phyloP scores from a whole-genome alignment of 2,113 vertebrate species.

The Pelusios castaneus region DNA sequence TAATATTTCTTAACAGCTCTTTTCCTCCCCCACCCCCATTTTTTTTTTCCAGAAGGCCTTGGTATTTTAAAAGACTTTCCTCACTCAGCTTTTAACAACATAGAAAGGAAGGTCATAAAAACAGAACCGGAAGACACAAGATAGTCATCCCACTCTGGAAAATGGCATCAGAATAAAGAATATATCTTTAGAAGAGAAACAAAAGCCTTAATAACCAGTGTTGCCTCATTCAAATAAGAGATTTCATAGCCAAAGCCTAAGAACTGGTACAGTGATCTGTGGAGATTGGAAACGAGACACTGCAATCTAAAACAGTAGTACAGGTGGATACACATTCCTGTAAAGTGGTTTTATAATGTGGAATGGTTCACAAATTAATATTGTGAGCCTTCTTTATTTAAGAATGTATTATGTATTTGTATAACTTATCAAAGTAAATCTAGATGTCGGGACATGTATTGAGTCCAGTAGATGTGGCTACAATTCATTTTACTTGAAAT shows the following conservation, averaged over 20 bases:
- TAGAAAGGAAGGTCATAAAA: slow-evolving; percentile 94
- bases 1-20: neutral
- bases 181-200: slow-evolving; percentile 86
- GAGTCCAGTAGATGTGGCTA: slow-evolving; percentile 78
- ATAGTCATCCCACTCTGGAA: slow-evolving; percentile 86
- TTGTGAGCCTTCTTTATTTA: slow-evolving; percentile 85
- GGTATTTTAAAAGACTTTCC: slow-evolving; percentile 88
- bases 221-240: slow-evolving; percentile 91
- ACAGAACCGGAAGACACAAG: slow-evolving; percentile 96
- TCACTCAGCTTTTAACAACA: slow-evolving; percentile 84
- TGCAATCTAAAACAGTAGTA: slow-evolving; percentile 74
- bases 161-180: slow-evolving; percentile 79
- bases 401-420: slow-evolving; percentile 85
- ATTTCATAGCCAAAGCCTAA: slow-evolving; percentile 90
- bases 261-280: slow-evolving; percentile 75
- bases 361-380: slow-evolving; percentile 80
- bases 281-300: slow-evolving; percentile 67
- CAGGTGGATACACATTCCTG: slow-evolving; percentile 76
- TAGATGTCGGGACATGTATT: slow-evolving; percentile 77
- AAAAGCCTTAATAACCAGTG: slow-evolving; percentile 98
- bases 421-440: slow-evolving; percentile 82
- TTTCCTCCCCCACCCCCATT: no score
- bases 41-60: slow-evolving; percentile 82
- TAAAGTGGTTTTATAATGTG: slow-evolving; percentile 69
- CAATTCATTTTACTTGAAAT: slow-evolving; percentile 85